phyloP scores from a whole-genome alignment of 1,140 invertebrate genomes.

The Pogonognathellus flavescens region DNA sequence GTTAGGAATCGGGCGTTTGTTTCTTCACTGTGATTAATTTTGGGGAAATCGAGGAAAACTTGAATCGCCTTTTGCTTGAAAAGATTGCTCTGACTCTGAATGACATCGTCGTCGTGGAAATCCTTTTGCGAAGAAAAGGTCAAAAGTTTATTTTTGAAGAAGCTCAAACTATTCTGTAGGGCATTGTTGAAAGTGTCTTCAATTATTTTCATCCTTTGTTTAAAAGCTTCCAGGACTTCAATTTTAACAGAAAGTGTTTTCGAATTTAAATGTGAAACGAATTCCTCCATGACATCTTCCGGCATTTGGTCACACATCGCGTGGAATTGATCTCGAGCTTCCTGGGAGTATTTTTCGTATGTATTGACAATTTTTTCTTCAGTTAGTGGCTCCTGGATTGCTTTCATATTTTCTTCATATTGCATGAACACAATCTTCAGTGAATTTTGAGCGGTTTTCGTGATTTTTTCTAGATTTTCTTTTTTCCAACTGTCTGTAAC shows the following conservation, averaged over 20 bases:
- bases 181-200: neutral
- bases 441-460: neutral
- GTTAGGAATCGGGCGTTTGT: neutral
- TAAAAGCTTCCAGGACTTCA: neutral
- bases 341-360: neutral
- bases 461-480: too few species aligned
- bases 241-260: neutral
- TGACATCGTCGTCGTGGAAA: neutral
- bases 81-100: neutral
- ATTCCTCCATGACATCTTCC: neutral
- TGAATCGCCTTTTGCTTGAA: neutral
- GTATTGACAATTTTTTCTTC: neutral
- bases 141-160: neutral
- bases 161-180: neutral
- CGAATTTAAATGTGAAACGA: neutral
- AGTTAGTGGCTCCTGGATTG: neutral
- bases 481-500: too few species aligned
- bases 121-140: neutral
- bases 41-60: neutral
- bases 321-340: neutral
- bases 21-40: neutral
- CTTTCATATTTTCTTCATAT: neutral
- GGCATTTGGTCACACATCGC: neutral
- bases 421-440: neutral
- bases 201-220: neutral